Evolutionary conservation across 2,888 invertebrate genomes (phyloP), one percentile per base, ranked within the genome.

Genomic region (Sipha maydis): DNA sequence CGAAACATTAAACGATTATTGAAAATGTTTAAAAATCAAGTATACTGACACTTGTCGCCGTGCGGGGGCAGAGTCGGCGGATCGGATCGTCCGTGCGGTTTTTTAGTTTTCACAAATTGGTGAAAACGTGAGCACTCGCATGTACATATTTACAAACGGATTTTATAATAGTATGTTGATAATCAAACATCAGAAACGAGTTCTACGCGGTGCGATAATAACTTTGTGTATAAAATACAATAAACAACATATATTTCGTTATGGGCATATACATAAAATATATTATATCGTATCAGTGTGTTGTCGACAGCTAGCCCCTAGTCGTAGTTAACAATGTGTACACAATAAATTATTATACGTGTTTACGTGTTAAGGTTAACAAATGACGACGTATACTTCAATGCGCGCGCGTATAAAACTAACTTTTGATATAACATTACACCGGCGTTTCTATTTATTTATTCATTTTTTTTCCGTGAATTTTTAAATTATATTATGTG

Each of bases 161-260:
- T 38, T 38, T 1, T 21, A 34, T 34, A 7, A 48, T 48, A 48
- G 9, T 48, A 48, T 11, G 9, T 48, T 48, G 48, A 48, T 19
- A 34, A 73, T 73, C 31, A 5, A 34, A 38, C 21, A 73, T 73
- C 73, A 34, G 34, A 21, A 82, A 82, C 69, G 4, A 82, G 82
- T 82, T 82, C 41, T 82, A 67, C 21, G 4, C 67, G 14, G 48
- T 14, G 48, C 48, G 48, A 34, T 38, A 21, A 14, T 48, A 48
- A 11, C 48, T 48, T 14, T 2, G 48, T 48, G 11, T 14, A 48
- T 48, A 48, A 48, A 41, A 69, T 28, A 69, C 17, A 82, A 82
- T 69, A 82, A 82, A 82, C 28, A 82, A 82, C 41, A 41, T 34
- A 28, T 69, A 41, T 31, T 71, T 82, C 19, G 69, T 31, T 48